phyloP scores from a whole-genome alignment of 2,113 vertebrate genomes.

The Ramphastos sulfuratus region DNA sequence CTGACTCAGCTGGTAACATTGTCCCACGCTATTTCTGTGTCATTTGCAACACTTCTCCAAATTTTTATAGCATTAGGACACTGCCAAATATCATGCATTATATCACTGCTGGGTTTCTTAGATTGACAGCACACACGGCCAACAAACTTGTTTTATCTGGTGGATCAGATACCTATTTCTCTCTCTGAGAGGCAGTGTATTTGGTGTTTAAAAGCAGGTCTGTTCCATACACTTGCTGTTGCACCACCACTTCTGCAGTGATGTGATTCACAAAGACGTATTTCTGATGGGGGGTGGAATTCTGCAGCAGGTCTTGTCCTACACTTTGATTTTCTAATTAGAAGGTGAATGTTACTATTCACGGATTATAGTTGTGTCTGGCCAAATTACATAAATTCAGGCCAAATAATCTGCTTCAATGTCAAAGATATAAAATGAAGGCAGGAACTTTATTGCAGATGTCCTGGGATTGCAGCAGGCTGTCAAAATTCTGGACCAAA shows the following conservation, averaged over 20 bases:
- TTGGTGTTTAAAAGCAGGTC: background rate
- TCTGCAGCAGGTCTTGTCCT: slow-evolving; percentile 43
- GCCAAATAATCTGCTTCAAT: slow-evolving; percentile 68
- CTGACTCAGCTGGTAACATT: slow-evolving; percentile 55
- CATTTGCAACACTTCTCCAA: slow-evolving; percentile 44
- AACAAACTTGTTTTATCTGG: background rate
- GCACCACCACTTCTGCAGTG: background rate
- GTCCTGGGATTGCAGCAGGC: slow-evolving; percentile 37
- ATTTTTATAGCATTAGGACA: slow-evolving; percentile 42
- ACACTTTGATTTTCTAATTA: slow-evolving; percentile 69
- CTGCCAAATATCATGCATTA: background rate
- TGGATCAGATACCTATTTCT: background rate
- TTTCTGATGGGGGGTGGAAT: slow-evolving; percentile 24
- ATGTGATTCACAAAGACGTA: background rate
- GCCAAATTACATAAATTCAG: slow-evolving; percentile 69
- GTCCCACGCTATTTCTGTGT: slow-evolving; percentile 57
- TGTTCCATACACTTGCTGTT: background rate
- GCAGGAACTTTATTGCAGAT: slow-evolving; percentile 37
- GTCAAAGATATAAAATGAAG: slow-evolving; percentile 59
- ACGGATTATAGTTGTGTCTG: slow-evolving; percentile 54
- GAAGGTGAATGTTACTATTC: slow-evolving; percentile 59
- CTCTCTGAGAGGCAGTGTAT: background rate
- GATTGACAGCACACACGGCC: background rate
- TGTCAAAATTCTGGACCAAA: background rate
- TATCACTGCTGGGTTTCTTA: background rate